Conservation (phyloP, 2,113 vertebrate genomes). For the Dasyprocta punctata region DNA sequence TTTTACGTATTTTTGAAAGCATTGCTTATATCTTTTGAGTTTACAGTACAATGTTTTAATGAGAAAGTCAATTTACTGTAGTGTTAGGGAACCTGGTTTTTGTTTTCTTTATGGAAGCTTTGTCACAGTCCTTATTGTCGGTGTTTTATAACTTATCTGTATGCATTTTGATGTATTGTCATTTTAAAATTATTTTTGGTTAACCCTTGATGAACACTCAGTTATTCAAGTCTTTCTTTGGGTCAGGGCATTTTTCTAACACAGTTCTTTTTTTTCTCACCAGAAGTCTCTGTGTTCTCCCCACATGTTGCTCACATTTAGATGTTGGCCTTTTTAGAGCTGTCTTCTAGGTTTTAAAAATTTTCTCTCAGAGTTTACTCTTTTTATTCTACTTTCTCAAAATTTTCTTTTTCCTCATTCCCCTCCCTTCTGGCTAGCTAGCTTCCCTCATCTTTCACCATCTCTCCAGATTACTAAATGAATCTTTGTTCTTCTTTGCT, state of each 20-base stretch:
- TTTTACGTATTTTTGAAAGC: constrained; percentile 6
- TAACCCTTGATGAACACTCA: not conserved
- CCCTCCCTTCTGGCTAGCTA: not conserved
- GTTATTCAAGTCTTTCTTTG: not conserved
- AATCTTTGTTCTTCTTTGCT: not conserved
- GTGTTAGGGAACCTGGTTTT: not conserved
- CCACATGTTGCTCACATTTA: constrained; percentile 29
- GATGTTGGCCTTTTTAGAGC: not conserved
- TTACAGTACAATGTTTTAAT: not conserved
- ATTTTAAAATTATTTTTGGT: not conserved
- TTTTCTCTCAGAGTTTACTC: not conserved
- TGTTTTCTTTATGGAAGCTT: constrained; percentile 8
- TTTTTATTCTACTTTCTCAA: not conserved
- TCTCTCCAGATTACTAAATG: not conserved
- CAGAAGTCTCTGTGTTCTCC: not conserved
- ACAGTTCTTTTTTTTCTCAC: not conserved
- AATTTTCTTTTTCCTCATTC: not conserved
- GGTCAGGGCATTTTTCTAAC: not conserved
- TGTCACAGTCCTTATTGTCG: not conserved
- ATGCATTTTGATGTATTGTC: not conserved
- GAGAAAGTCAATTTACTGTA: constrained; percentile 12
- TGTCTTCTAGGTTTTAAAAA: not conserved
- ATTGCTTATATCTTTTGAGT: not conserved
- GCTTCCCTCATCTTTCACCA: not conserved
- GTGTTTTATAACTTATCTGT: not conserved